Evolutionary conservation across 2,113 vertebrate species (phyloP).

Genomic region (Chionomys nivalis): DNA sequence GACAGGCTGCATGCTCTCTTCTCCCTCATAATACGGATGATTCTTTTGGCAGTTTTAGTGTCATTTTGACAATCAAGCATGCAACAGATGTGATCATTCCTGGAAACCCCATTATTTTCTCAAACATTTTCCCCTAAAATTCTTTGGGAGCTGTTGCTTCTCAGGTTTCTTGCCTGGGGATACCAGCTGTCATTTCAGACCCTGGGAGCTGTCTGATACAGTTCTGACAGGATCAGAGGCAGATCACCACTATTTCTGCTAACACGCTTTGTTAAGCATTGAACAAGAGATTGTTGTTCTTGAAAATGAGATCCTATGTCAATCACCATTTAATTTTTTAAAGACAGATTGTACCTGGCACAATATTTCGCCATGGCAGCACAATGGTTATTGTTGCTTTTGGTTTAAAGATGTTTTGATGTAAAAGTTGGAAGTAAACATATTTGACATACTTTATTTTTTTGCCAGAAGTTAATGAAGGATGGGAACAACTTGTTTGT

Average conservation of each 20-base stretch:
- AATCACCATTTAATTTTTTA: background rate
- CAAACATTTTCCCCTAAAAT: background rate
- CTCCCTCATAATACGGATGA: background rate
- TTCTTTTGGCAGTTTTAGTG: background rate
- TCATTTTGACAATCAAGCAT: background rate
- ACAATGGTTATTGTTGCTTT: background rate
- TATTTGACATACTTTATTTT: background rate
- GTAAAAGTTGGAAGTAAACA: background rate
- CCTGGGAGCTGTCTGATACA: background rate
- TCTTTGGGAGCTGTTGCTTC: background rate
- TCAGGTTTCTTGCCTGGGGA: background rate
- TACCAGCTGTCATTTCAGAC: background rate
- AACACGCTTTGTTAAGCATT: background rate
- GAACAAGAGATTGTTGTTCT: background rate
- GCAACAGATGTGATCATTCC: background rate
- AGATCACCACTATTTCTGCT: background rate
- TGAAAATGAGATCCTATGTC: background rate
- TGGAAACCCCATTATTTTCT: background rate
- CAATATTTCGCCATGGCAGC: background rate
- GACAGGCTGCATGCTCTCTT: background rate
- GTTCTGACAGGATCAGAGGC: background rate
- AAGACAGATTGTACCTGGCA: background rate
- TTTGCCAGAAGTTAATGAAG: background rate
- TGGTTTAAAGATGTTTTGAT: background rate
- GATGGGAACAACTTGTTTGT: background rate